Evolutionary conservation across 2,888 invertebrate species (phyloP), one percentile per base, ranked within the genome.

Genomic region (Acronicta psi): DNA sequence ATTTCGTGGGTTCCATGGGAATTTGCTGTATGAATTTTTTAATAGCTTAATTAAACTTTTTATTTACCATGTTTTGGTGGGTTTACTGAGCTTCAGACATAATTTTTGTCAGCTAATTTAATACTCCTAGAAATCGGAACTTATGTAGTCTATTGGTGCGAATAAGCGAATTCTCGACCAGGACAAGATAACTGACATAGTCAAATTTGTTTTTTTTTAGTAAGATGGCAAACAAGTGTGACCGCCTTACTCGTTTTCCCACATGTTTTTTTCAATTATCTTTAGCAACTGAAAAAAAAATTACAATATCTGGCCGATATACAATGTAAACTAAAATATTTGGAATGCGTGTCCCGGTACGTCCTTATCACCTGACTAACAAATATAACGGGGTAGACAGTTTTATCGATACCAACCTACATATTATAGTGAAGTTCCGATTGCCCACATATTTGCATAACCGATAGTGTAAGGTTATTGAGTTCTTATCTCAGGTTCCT

Each of bases 401-500:
- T 70, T 40, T 67, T 71, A 73, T 71, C 72, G 53, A 36, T 8
- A 55, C 34, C 46, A 44, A 58, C 45, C 31, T 49, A 18, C 59
- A 37, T 5, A 52, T 53, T 5, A 52, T 53, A 36, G 58, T 67
- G 46, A 63, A 55, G 71, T 69, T 63, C 67, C 73, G 70, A 73
- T 73, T 59, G 71, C 51, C 64, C 67, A 52, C 70, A 70, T 85
- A 85, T 86, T 86, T 85, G 86, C 85, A 83, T 82, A 81, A 59
- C 65, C 73, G 84, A 84, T 83, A 83, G 59, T 34, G 54, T 61
- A 74, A 79, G 91, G 91, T 91, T 91, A 92, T 92, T 92, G 92
- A 87, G 89, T 89, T 81, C 77, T 92, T 93, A 92, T 92, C 92
- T 44, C 1, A 56, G 89, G 82, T 87, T 82, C 57, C 54, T 83